These are phyloP conservation scores for Troilus luridus DNA, from an alignment of 2,888 invertebrate species.

Conservation along the genomic window DNA sequence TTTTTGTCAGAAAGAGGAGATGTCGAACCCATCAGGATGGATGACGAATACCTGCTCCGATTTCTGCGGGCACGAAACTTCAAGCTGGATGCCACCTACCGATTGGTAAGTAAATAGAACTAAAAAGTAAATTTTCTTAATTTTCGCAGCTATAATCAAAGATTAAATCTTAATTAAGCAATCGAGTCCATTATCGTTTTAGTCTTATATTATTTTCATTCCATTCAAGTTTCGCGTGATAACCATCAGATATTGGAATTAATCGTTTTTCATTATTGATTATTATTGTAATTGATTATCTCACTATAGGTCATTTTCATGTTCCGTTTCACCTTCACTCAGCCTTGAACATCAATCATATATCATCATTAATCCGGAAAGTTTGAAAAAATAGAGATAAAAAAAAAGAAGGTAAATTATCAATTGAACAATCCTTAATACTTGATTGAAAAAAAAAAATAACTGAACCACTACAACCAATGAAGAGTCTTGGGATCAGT, in stretches of 20 bases:
- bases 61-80: slow-evolving; percentile 84
- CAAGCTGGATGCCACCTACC: slow-evolving; percentile 79
- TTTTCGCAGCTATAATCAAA: not conserved
- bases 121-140: not conserved
- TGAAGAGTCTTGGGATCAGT: too few species aligned
- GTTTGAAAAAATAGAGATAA: not conserved
- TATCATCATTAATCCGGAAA: not conserved
- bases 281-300: not conserved
- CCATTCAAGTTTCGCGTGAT: too few species aligned
- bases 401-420: too few species aligned
- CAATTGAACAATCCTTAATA: too few species aligned
- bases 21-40: slow-evolving; percentile 75
- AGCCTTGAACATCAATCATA: not conserved
- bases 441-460: too few species aligned
- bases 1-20: slow-evolving; percentile 79
- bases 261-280: not conserved
- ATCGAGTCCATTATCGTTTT: not conserved
- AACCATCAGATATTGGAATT: not conserved
- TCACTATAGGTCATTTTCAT: not conserved
- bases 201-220: not conserved
- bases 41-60: slow-evolving; percentile 81
- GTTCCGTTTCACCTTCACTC: not conserved
- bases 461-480: too few species aligned
- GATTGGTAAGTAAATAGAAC: slow-evolving; percentile 75
- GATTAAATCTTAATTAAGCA: not conserved